These are phyloP conservation scores for Patella pellucida DNA, from an alignment of 2,888 invertebrate genomes.

Conservation along the genomic window DNA sequence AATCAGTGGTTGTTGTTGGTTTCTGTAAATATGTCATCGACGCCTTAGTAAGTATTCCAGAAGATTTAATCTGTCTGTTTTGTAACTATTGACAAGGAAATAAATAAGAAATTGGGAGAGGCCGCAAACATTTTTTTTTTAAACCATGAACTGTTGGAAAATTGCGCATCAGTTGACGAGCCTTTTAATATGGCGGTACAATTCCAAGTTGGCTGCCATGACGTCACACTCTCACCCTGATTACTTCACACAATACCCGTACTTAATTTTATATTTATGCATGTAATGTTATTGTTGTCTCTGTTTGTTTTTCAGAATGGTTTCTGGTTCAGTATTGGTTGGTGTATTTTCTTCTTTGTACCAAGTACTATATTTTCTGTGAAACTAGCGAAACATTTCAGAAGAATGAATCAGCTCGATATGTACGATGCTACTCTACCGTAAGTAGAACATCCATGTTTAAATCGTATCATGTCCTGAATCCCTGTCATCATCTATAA, in stretches of 20 bases:
- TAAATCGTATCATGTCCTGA: neutral
- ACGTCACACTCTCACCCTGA: too few species aligned
- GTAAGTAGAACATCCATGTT: neutral
- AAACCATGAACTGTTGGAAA: too few species aligned
- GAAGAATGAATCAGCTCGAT: conserved; percentile 31
- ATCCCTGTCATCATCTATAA: neutral
- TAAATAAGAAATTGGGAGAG: too few species aligned
- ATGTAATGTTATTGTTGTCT: too few species aligned
- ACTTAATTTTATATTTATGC: too few species aligned
- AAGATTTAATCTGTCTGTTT: neutral
- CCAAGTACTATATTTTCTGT: conserved; percentile 84
- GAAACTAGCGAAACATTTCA: conserved; percentile 76
- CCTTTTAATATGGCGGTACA: too few species aligned
- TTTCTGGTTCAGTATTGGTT: conserved; percentile 89
- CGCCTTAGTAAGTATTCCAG: conserved; percentile 42
- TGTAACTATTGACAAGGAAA: conserved; percentile 17
- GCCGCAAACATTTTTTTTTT: too few species aligned
- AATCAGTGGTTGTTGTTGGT: conserved; percentile 42
- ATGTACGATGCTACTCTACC: conserved; percentile 12
- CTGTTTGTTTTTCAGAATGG: conserved; percentile 80
- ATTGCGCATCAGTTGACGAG: too few species aligned
- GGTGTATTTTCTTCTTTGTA: conserved; percentile 85
- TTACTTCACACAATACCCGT: too few species aligned
- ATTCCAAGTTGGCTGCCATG: too few species aligned
- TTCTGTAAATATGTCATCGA: conserved; percentile 48